Evolutionary conservation across 2,113 vertebrate species (phyloP), one percentile per base, ranked within the genome.

Genomic region (Trichomycterus rosablanca): DNA sequence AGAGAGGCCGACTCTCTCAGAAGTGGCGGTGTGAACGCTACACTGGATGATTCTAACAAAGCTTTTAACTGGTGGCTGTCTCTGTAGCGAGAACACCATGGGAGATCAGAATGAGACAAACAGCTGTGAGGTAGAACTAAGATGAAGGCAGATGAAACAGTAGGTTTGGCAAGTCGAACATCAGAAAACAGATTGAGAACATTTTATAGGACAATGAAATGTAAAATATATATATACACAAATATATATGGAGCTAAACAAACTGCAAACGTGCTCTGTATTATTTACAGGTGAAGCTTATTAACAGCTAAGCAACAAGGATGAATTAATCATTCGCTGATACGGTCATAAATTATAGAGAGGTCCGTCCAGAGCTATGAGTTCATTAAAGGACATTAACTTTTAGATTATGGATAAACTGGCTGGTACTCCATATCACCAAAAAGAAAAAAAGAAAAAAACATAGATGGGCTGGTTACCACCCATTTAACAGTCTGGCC

Each of bases 51-150:
- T 15, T 1, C 12, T 44, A 37, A 35, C 10, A 19, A 9, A 63
- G 39, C 20, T 10, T 63, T 44, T 24, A 30, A 9, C 53, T 48
- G 59, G 26, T 4, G 26, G 20, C 8, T 32, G 20, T 61, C 59
- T 68, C 49, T 71, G 57, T 68, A 71, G 42, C 66, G 52, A 63
- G 60, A 68, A 73, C 71, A 68, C 42, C 18, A 28, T 39, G 28
- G 68, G 61, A 60, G 56, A 67, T 45, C 63, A 58, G 58, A 59
- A 71, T 53, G 71, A 55, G 9, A 61, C 59, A 37, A 63, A 68
- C 63, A 54, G 55, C 63, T 50, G 49, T 63, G 48, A 71, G 18
- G 18, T 30, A 63, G 34, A 54, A 61, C 40, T 59, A 73, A 49
- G 51, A 22, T 46, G 48, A 57, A 63, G 32, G 59, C 12, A 32